Evolutionary conservation across 1,140 invertebrate species (phyloP).

Genomic region (Camponotus vicinus): DNA sequence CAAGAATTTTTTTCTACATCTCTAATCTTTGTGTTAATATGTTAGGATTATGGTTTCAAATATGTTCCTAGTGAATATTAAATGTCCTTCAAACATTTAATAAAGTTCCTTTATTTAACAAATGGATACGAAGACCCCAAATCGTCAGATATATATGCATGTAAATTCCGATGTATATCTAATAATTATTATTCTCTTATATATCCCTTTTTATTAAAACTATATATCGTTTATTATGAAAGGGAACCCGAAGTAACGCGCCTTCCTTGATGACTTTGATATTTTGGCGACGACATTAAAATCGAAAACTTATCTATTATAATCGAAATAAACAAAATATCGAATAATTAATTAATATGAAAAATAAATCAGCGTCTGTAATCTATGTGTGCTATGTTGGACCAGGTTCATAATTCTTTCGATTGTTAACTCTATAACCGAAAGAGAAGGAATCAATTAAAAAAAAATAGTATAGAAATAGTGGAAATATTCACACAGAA

Average conservation of each 20-base stretch:
- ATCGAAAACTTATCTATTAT: constrained; percentile 81
- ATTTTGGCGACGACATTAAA: constrained; percentile 68
- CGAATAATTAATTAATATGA: constrained; percentile 77
- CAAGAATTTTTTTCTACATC: constrained; percentile 19
- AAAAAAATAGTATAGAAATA: constrained; percentile 57
- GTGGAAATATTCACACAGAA: constrained; percentile 35
- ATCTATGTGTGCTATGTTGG: constrained; percentile 80
- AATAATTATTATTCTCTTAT: constrained; percentile 42
- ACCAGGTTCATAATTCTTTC: constrained; percentile 78
- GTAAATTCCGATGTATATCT: constrained; percentile 39
- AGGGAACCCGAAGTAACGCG: constrained; percentile 45
- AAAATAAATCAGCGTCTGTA: constrained; percentile 81
- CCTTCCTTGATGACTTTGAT: constrained; percentile 78
- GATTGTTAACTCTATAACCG: constrained; percentile 64
- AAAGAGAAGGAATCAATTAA: constrained; percentile 53
- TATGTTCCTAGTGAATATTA: constrained; percentile 38
- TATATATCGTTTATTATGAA: constrained; percentile 23
- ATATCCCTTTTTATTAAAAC: background rate
- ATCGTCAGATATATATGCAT: constrained; percentile 30
- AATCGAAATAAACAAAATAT: constrained; percentile 81
- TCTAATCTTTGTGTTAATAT: background rate
- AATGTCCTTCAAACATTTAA: constrained; percentile 41
- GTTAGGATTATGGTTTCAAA: constrained; percentile 15
- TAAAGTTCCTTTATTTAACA: constrained; percentile 47
- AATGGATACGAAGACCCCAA: constrained; percentile 48